These are phyloP conservation scores for Zoanthus sociatus DNA, from an alignment of 92 coral and sea anemone genomes.

Conservation along the genomic window DNA sequence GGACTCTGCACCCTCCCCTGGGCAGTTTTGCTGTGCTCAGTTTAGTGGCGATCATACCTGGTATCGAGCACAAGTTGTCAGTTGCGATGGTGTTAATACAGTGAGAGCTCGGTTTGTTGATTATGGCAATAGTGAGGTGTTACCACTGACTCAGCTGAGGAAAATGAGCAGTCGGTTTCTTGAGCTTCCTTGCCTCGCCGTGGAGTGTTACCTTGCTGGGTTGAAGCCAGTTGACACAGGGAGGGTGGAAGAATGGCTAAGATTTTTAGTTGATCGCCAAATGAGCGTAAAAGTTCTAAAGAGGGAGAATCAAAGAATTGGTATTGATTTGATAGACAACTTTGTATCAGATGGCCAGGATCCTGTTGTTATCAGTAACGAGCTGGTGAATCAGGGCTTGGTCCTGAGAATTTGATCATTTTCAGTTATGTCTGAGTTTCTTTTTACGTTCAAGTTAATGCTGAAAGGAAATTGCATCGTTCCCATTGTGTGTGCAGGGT, in stretches of 20 bases:
- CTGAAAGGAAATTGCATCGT: not conserved
- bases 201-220: constrained; percentile 76
- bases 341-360: constrained; percentile 61
- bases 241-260: constrained; percentile 66
- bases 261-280: constrained; percentile 59
- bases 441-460: not conserved
- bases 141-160: constrained; percentile 59
- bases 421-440: not conserved
- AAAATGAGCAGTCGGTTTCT: constrained; percentile 53
- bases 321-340: constrained; percentile 66
- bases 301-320: constrained; percentile 48
- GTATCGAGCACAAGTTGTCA: constrained; percentile 83
- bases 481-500: too few relatives aligned
- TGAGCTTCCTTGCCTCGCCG: constrained; percentile 71
- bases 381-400: constrained; percentile 47
- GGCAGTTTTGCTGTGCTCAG: constrained; percentile 74
- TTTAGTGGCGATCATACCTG: constrained; percentile 74
- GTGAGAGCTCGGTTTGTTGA: constrained; percentile 77
- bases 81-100: constrained; percentile 33
- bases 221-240: constrained; percentile 52
- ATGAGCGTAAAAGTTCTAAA: constrained; percentile 62
- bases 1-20: constrained; percentile 50
- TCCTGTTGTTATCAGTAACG: constrained; percentile 63
- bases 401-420: constrained; percentile 29
- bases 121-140: constrained; percentile 82